phyloP scores from a whole-genome alignment of 2,888 invertebrate species.

The Acholoe squamosa region DNA sequence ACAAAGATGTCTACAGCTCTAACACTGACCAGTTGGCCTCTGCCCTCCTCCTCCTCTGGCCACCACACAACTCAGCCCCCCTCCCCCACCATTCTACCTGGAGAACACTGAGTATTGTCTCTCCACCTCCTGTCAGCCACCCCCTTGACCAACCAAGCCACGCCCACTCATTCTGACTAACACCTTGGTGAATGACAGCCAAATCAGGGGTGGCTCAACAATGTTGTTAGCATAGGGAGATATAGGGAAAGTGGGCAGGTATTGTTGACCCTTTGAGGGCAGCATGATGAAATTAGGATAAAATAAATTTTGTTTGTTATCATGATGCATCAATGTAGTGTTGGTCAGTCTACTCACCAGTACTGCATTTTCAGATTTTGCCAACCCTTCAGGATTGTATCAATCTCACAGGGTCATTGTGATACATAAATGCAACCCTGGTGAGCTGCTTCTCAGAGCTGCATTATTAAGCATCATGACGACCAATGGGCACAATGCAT shows the following conservation, averaged over 20 bases:
- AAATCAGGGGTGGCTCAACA: neutral
- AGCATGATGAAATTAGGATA: no score
- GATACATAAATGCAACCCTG: no score
- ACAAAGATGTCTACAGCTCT: neutral
- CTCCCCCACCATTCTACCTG: neutral
- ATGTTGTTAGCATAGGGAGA: neutral
- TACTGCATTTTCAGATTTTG: no score
- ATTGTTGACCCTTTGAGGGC: no score
- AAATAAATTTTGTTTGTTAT: no score
- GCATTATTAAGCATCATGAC: no score
- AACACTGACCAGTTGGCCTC: slow-evolving; percentile 1
- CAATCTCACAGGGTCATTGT: no score
- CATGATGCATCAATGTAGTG: no score
- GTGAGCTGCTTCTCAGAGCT: no score
- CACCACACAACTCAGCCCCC: neutral
- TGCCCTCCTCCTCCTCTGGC: neutral
- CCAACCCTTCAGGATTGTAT: no score
- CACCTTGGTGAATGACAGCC: neutral
- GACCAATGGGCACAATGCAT: no score
- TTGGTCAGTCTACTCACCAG: no score
- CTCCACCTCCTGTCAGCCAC: neutral
- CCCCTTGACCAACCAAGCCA: neutral
- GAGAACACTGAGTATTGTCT: neutral
- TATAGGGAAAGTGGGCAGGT: neutral
- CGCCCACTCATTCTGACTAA: neutral